phyloP scores from a whole-genome alignment of 2,113 vertebrate genomes.

The mouse (Mus musculus) region DNA sequence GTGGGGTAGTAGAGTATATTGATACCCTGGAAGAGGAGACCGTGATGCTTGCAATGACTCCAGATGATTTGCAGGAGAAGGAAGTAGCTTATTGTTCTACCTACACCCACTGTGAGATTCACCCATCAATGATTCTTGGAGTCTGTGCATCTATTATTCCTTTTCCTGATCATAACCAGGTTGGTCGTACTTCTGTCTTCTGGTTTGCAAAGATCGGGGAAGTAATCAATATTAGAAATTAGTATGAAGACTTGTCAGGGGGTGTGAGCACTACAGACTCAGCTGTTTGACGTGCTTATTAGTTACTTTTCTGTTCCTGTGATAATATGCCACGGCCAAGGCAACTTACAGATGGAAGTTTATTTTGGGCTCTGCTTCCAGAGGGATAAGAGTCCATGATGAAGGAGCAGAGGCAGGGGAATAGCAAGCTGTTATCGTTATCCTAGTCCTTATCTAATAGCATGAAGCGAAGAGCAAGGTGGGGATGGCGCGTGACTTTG shows the following conservation, averaged over 20 bases:
- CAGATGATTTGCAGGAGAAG: constrained; percentile 98
- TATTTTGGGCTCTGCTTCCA: neutral
- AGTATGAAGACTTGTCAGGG: neutral
- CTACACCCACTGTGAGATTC: constrained; percentile 98
- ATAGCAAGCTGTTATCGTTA: neutral
- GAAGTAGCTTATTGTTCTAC: constrained; percentile 99
- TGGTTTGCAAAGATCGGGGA: neutral
- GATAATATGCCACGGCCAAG: neutral
- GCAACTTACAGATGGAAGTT: neutral
- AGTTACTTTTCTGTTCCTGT: neutral
- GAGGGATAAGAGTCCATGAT: neutral
- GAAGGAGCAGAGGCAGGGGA: neutral
- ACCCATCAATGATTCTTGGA: constrained; percentile 99
- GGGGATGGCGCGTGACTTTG: neutral
- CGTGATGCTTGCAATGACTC: constrained; percentile 99
- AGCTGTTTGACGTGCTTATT: neutral
- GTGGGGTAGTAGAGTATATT: constrained; percentile 98
- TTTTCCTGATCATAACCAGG: constrained; percentile 99
- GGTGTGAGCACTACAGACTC: neutral
- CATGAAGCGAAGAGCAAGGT: neutral
- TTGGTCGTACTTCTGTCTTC: constrained; percentile 80
- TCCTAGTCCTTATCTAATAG: neutral
- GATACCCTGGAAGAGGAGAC: constrained; percentile 98
- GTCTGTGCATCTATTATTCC: constrained; percentile 99
- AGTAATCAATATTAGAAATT: neutral